A percentile compares a stretch with the other conserved stretches of the same genome.
phyloP scores from a whole-genome alignment of 2,888 invertebrate genomes.

The Stratiomys singularior region DNA sequence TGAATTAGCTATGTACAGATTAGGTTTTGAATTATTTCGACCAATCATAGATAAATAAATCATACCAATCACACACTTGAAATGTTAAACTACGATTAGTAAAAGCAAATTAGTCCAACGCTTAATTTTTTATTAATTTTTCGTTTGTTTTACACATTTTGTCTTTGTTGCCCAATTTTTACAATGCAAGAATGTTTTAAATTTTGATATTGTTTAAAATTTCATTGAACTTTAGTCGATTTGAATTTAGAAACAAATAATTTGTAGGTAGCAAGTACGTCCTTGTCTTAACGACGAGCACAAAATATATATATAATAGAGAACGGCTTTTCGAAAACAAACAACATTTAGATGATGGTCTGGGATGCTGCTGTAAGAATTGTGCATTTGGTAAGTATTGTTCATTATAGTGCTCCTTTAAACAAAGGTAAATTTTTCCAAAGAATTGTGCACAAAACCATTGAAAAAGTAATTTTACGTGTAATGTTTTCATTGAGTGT shows the following conservation, averaged over 20 bases:
- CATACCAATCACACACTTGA: slow-evolving; percentile 4
- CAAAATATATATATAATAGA: slow-evolving; percentile 53
- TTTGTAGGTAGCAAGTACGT: slow-evolving; percentile 48
- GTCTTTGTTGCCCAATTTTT: not conserved
- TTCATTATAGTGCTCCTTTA: not conserved
- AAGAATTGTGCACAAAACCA: no score
- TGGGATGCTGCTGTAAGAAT: slow-evolving; percentile 48
- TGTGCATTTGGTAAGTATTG: not conserved
- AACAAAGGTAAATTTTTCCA: no score
- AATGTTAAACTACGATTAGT: no score
- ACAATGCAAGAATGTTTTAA: not conserved
- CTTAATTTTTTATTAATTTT: not conserved
- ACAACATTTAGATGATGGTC: slow-evolving; percentile 46
- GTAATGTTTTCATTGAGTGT: no score
- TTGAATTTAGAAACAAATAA: not conserved
- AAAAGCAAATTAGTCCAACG: no score
- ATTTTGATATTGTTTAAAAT: no score
- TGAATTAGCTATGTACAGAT: slow-evolving; percentile 32
- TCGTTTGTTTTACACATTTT: not conserved
- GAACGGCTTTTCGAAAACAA: slow-evolving; percentile 52
- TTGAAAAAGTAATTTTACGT: no score
- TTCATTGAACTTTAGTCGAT: not conserved
- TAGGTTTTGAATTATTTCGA: not conserved
- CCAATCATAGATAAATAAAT: not conserved
- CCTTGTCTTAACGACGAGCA: slow-evolving; percentile 52